Evolutionary conservation across 2,888 invertebrate genomes (phyloP).

Genomic region (Tipula helvola): DNA sequence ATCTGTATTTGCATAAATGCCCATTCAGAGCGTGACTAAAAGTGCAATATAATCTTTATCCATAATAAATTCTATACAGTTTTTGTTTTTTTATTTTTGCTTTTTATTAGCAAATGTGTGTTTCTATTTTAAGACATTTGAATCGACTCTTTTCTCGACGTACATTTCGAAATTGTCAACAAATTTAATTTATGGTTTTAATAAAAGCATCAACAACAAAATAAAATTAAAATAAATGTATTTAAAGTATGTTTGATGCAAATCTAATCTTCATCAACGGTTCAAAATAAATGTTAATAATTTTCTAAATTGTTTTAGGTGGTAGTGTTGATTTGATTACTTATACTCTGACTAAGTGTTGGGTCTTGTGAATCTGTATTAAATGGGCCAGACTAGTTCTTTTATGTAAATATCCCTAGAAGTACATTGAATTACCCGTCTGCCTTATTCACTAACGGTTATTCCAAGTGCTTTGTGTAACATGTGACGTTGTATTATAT

Average conservation of each 20-base stretch:
- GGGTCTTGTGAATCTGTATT: no score
- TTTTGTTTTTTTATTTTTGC: background rate
- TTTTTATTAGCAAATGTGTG: background rate
- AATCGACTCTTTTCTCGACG: background rate
- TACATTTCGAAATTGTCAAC: background rate
- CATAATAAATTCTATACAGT: background rate
- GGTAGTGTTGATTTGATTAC: background rate
- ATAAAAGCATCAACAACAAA: background rate
- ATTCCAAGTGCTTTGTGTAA: no score
- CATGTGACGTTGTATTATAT: no score
- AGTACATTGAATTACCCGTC: no score
- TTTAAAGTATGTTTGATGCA: background rate
- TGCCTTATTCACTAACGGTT: no score
- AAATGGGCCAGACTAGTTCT: no score
- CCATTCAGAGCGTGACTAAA: conserved; percentile 9
- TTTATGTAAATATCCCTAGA: no score
- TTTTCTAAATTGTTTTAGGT: background rate
- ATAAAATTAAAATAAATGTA: background rate
- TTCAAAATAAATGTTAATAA: background rate
- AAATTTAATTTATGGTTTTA: background rate
- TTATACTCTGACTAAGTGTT: no score
- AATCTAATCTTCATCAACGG: background rate
- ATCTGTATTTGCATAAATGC: conserved; percentile 1
- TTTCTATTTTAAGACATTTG: background rate
- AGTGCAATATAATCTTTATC: background rate